These are phyloP conservation scores for Hypotaenidia okinawae DNA, from an alignment of 2,797 vertebrate species.

Conservation along the genomic window DNA sequence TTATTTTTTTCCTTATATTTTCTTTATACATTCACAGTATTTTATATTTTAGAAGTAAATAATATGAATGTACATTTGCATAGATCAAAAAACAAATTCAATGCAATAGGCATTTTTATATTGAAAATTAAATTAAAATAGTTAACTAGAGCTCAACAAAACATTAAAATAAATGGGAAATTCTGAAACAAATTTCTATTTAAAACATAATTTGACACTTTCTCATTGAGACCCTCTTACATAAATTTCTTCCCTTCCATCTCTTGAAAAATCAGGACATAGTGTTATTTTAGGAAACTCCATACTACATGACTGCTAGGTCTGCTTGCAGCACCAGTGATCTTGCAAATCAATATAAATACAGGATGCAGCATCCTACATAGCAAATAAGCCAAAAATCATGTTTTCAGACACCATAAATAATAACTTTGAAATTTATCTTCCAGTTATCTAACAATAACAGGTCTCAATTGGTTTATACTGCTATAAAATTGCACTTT, in stretches of 20 bases:
- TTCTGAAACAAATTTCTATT: not conserved
- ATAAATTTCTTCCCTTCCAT: not conserved
- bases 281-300: constrained; percentile 14
- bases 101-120: not conserved
- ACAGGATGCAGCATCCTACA: not conserved
- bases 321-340: not conserved
- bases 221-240: not conserved
- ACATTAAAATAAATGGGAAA: not conserved
- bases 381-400: not conserved
- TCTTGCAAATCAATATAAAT: not conserved
- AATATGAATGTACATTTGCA: not conserved
- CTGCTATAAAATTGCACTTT: not conserved
- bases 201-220: not conserved
- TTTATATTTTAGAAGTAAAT: not conserved
- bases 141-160: not conserved
- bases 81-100: not conserved
- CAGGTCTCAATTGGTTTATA: not conserved
- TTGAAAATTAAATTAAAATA: not conserved
- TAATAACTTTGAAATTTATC: not conserved
- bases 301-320: not conserved
- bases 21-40: not conserved
- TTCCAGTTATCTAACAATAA: not conserved
- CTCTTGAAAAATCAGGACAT: not conserved
- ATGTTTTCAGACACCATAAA: not conserved
- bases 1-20: not conserved